Base-by-base conservation (phyloP, 2,797 vertebrate genomes). In the Gymnocypris eckloni region DNA sequence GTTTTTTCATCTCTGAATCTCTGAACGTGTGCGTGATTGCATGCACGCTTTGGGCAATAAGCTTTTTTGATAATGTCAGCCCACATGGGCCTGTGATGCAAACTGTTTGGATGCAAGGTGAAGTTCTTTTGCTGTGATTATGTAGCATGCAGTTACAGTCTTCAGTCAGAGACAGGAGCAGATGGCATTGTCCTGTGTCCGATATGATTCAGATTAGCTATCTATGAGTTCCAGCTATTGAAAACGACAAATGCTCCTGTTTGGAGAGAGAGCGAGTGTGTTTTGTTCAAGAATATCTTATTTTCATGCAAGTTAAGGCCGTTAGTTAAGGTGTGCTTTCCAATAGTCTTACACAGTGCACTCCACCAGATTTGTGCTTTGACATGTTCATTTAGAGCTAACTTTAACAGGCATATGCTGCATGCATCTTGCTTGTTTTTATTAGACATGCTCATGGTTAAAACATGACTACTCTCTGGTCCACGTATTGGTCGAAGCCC, bases 81-180 rank as follows among this genome's bases (percentile, higher is more conserved):
- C 43, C 72, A 69, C 48, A 50, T 43, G 71, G 12, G 12, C 20
- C 50, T 71, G 39, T 25, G 37, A 39, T 56, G 45, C 75, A 48
- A 70, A 79, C 56, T 64, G 13, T 83, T 78, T 54, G 37, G 64
- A 33, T 43, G 20, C 20, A 4, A 59, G 66, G 37, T 16, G 4
- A 64, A 61, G 39, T 73, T 64, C 4, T 25, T 82, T 50, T 22
- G 15, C 52, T 43, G 33, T 22, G 41, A 33, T 82, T 43, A 73
- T 82, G n/a, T 73, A 56, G 16, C 25, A 18, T 59, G 25, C 71
- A 75, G 54, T 59, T 59, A 72, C 67, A 59, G 22, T 64, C 18
- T 64, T 83, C 41, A 61, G 81, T 75, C 56, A 83, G n/a, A 82
- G 28, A 69, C 28, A 39, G 48, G 28, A 82, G 81, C 81, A 45